phyloP scores from a whole-genome alignment of 2,888 invertebrate genomes.

The Caenorhabditis auriculariae region DNA sequence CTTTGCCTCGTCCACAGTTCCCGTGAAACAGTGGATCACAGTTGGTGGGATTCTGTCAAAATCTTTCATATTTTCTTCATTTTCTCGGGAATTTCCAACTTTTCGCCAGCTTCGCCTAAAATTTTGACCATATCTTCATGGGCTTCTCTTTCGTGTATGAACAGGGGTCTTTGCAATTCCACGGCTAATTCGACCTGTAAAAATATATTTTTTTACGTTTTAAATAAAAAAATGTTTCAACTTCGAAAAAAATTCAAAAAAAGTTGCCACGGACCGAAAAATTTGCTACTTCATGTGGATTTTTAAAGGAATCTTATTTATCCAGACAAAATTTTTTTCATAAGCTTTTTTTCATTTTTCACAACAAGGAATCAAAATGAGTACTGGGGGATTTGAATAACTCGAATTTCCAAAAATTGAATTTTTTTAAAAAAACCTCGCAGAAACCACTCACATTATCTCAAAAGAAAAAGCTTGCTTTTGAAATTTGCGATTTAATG shows the following conservation, averaged over 20 bases:
- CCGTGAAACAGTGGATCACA: slow-evolving; percentile 87
- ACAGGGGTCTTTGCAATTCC: slow-evolving; percentile 81
- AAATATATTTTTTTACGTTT: slow-evolving; percentile 1
- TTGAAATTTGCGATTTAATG: too few relatives aligned
- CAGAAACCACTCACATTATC: too few relatives aligned
- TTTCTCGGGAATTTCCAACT: slow-evolving; percentile 3
- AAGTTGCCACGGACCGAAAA: too few relatives aligned
- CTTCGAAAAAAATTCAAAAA: too few relatives aligned
- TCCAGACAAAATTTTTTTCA: too few relatives aligned
- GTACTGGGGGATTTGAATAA: background rate
- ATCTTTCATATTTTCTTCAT: background rate
- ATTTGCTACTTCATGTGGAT: too few relatives aligned
- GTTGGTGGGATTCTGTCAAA: slow-evolving; percentile 78
- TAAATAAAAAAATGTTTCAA: too few relatives aligned
- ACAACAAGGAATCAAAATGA: background rate
- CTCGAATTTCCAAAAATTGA: background rate
- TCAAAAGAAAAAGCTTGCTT: too few relatives aligned
- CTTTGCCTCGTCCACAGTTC: slow-evolving; percentile 80
- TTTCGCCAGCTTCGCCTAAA: slow-evolving; percentile 63
- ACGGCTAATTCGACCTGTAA: slow-evolving; percentile 80
- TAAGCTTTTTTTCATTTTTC: too few relatives aligned
- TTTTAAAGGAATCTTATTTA: too few relatives aligned
- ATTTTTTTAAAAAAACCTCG: background rate
- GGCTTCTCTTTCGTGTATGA: slow-evolving; percentile 89
- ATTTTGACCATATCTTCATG: slow-evolving; percentile 82